Evolutionary conservation across 2,113 vertebrate species (phyloP).

Genomic region (Rhineura floridana): DNA sequence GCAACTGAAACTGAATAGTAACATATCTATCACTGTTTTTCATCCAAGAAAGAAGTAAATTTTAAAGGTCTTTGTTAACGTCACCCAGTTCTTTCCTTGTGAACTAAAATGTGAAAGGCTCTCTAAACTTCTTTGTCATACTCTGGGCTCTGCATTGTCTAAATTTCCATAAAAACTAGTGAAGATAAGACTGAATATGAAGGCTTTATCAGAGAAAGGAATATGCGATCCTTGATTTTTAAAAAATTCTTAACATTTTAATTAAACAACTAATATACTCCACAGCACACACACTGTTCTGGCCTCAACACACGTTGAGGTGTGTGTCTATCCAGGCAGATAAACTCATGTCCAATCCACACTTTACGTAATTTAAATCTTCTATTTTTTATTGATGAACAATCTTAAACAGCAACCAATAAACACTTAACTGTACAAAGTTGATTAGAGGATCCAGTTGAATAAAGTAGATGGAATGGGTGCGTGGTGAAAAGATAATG

Average conservation of each 20-base stretch:
- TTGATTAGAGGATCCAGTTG: too few relatives aligned
- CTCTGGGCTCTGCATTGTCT: slow-evolving; percentile 59
- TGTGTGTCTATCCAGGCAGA: too few relatives aligned
- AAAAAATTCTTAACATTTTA: neutral
- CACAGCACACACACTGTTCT: too few relatives aligned
- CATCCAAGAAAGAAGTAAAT: slow-evolving; percentile 22
- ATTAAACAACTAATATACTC: neutral
- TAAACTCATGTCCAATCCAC: too few relatives aligned
- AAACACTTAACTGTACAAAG: too few relatives aligned
- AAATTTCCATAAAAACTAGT: slow-evolving; percentile 61
- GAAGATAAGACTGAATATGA: slow-evolving; percentile 30
- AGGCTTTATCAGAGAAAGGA: slow-evolving; percentile 13
- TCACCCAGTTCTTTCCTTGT: slow-evolving; percentile 28
- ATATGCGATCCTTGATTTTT: neutral
- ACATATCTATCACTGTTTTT: slow-evolving; percentile 44
- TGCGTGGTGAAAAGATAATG: too few relatives aligned
- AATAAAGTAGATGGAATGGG: too few relatives aligned
- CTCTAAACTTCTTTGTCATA: slow-evolving; percentile 63
- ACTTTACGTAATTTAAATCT: too few relatives aligned
- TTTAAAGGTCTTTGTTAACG: slow-evolving; percentile 48
- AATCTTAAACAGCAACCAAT: too few relatives aligned
- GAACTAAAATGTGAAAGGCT: slow-evolving; percentile 28
- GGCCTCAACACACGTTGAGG: too few relatives aligned
- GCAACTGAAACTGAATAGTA: slow-evolving; percentile 41
- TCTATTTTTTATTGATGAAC: too few relatives aligned